phyloP scores from a whole-genome alignment of 2,888 invertebrate genomes.

The Aleiodes alternator region DNA sequence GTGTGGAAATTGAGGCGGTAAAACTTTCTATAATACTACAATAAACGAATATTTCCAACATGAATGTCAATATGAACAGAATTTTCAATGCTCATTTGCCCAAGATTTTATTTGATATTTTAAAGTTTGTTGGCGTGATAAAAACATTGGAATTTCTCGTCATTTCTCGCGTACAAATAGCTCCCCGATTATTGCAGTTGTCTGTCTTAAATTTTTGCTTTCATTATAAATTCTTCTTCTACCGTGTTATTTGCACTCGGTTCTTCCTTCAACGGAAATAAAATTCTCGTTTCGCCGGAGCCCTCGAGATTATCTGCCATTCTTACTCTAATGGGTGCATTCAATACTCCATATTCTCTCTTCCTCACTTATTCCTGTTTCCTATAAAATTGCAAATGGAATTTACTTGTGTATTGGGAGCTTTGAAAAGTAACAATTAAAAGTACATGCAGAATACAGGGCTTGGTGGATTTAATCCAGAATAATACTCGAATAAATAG shows the following conservation, averaged over 20 bases:
- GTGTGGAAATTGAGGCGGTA: too few relatives aligned
- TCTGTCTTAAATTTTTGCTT: neutral
- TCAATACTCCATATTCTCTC: constrained; percentile 13
- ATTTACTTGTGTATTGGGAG: neutral
- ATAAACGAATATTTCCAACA: too few relatives aligned
- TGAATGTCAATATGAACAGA: too few relatives aligned
- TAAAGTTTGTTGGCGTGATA: too few relatives aligned
- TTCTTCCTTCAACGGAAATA: constrained; percentile 14
- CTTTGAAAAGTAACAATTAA: constrained; percentile 10
- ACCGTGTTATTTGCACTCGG: constrained; percentile 16
- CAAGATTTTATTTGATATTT: too few relatives aligned
- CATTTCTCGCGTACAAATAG: too few relatives aligned
- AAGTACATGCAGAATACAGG: neutral
- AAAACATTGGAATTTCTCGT: too few relatives aligned
- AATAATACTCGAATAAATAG: neutral
- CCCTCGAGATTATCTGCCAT: constrained; percentile 25
- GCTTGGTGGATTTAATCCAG: constrained; percentile 9
- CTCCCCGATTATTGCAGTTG: too few relatives aligned
- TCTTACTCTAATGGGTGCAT: constrained; percentile 24
- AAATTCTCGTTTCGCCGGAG: constrained; percentile 21
- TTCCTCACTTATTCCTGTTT: neutral
- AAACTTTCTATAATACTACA: too few relatives aligned
- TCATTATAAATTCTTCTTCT: constrained; percentile 12
- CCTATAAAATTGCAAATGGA: constrained; percentile 34
- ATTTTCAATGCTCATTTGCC: too few relatives aligned